Evolutionary conservation across 2,888 invertebrate genomes (phyloP), one percentile per base, ranked within the genome.

Genomic region (Ganaspis brasiliensis): DNA sequence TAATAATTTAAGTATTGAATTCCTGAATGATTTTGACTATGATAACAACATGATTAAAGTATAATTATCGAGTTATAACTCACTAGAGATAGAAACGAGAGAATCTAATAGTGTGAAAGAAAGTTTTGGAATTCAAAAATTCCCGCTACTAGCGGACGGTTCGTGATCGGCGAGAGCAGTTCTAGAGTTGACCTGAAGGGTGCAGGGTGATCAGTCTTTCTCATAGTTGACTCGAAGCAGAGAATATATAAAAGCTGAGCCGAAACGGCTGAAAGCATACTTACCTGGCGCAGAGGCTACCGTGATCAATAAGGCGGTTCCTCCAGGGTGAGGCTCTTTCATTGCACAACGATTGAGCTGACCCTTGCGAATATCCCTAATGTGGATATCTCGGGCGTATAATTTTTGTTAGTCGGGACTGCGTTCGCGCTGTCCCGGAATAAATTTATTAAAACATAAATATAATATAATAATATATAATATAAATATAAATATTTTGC

Each of bases 201-300:
- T 10, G 61, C 19, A 37, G 12, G 19, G 2, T 3, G 5, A 19
- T 1, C 35, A 35, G 3, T 1, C 19, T 3, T 19, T 37, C 61
- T 37, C 61, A 16, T 1, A 37, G 19, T 19, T 1, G 19, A 37
- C 19, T 1, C 19, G 12, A 9, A 1, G 1, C 8, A 5, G 1
- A 5, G 4, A 61, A 5, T 0, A 12, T 31, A 61, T 61, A 61
- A 61, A 19, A 37, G 12, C 10, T 9, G 10, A 19, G 1, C 24
- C 16, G 26, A 12, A 63, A 0, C 2, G 8, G 78, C 77, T 12
- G 0, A 24, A 84, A 87, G 85, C 89, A 90, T 90, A 89, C 93
- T 93, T 93, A 93, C 93, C 92, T 93, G 93, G 93, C 93, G 92
- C 92, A 92, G 93, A 92, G 92, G 91, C 87, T 90, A 92, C 92